phyloP scores from a whole-genome alignment of 2,888 invertebrate genomes.

The Candidula unifasciata region DNA sequence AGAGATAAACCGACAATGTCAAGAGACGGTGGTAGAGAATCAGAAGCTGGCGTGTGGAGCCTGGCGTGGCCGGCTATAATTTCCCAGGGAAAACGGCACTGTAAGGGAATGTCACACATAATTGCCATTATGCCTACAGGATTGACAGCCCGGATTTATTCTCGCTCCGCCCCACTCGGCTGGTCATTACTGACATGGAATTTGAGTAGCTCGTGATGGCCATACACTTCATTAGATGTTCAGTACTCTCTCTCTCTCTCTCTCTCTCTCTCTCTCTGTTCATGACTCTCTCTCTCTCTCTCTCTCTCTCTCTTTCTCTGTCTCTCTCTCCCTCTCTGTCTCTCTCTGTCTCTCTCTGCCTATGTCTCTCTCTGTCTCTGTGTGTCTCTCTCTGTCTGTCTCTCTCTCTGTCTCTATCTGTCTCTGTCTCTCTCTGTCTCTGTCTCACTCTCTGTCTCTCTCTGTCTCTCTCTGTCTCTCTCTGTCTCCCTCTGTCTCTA shows the following conservation, averaged over 20 bases:
- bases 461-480: neutral
- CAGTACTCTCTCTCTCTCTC: neutral
- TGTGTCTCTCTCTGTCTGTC: neutral
- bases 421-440: neutral
- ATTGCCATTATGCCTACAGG: constrained; percentile 13
- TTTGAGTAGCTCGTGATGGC: neutral
- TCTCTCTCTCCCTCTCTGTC: neutral
- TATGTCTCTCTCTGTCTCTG: neutral
- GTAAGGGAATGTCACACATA: constrained; percentile 20
- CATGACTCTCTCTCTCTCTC: neutral
- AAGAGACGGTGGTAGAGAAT: too few species aligned
- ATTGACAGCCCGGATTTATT: constrained; percentile 24
- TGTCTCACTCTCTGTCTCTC: neutral
- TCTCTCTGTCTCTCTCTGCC: neutral
- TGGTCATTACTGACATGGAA: constrained; percentile 10
- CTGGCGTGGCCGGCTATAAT: neutral
- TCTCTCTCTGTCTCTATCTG: neutral
- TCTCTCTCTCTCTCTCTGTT: neutral
- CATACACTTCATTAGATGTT: neutral
- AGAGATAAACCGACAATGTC: neutral
- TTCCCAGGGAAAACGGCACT: neutral
- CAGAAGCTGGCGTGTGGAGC: neutral
- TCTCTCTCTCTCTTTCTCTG: neutral
- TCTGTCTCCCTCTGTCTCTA: neutral
- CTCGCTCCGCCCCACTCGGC: neutral